These are phyloP conservation scores for Enoplosus armatus DNA, from an alignment of 2,797 vertebrate species.

Conservation along the genomic window DNA sequence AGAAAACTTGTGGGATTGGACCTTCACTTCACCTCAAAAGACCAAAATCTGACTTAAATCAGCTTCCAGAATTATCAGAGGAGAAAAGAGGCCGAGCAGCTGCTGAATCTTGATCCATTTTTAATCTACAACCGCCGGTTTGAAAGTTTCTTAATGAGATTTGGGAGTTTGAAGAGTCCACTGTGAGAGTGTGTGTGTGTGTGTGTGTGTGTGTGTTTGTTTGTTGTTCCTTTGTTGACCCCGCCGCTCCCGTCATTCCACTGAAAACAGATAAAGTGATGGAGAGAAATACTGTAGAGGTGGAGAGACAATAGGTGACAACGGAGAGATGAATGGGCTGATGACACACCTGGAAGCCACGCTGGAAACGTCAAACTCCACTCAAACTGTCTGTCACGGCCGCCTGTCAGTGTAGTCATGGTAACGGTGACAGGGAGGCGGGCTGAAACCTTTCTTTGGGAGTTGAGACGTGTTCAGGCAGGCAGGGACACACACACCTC, in stretches of 20 bases:
- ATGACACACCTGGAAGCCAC: constrained; percentile 50
- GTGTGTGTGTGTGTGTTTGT: constrained; percentile 8
- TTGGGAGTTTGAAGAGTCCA: constrained; percentile 22
- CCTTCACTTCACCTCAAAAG: constrained; percentile 7
- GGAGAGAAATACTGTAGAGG: not conserved
- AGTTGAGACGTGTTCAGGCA: constrained; percentile 52
- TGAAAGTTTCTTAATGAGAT: constrained; percentile 49
- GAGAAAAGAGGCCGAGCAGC: constrained; percentile 28
- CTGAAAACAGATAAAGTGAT: constrained; percentile 27
- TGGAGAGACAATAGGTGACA: constrained; percentile 27
- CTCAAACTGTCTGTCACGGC: constrained; percentile 43
- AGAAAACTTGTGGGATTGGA: not conserved
- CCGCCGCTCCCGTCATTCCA: not conserved
- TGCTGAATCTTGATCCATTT: constrained; percentile 38
- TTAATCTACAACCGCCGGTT: constrained; percentile 32
- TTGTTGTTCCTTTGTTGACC: no score
- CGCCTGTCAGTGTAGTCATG: constrained; percentile 28
- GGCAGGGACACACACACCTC: constrained; percentile 18
- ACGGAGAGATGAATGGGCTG: constrained; percentile 23
- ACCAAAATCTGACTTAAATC: constrained; percentile 4
- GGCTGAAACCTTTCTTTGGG: not conserved
- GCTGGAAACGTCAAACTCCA: constrained; percentile 28
- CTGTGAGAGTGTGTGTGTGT: constrained; percentile 8
- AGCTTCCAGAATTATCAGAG: constrained; percentile 2
- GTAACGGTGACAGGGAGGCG: constrained; percentile 10